These are phyloP conservation scores for Heteromormyrus szaboi DNA, from an alignment of 2,797 vertebrate genomes.

Conservation along the genomic window DNA sequence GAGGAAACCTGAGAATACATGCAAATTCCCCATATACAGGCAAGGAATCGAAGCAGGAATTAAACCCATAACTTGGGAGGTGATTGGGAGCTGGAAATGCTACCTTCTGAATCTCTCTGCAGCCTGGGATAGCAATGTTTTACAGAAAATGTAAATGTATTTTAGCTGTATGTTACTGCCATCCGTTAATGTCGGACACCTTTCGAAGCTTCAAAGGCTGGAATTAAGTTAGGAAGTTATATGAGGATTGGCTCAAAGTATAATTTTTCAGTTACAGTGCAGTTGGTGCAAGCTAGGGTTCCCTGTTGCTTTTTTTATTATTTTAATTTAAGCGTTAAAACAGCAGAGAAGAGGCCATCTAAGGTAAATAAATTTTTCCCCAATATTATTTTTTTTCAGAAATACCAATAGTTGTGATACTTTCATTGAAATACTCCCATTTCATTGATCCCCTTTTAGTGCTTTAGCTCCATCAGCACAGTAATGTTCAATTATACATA, in stretches of 20 bases:
- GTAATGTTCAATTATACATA: conserved; percentile 78
- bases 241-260: not conserved
- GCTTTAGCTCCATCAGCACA: conserved; percentile 63
- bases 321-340: not conserved
- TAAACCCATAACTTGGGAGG: not conserved
- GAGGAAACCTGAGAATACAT: not conserved
- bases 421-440: not conserved
- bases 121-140: not conserved
- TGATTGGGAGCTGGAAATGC: not conserved
- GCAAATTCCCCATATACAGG: not conserved
- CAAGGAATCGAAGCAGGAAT: not conserved
- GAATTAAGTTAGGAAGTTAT: not conserved
- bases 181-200: not conserved
- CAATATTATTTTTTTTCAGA: not conserved
- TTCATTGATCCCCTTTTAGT: conserved; percentile 24
- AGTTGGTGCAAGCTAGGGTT: not conserved
- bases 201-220: not conserved
- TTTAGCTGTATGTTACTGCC: not conserved
- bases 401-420: not conserved
- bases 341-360: not conserved
- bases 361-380: not conserved
- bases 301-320: not conserved
- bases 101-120: not conserved
- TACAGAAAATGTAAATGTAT: not conserved
- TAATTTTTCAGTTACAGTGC: not conserved